These are phyloP conservation scores for Sciurus vulgaris DNA, from an alignment of 2,797 vertebrate species.

Conservation along the genomic window DNA sequence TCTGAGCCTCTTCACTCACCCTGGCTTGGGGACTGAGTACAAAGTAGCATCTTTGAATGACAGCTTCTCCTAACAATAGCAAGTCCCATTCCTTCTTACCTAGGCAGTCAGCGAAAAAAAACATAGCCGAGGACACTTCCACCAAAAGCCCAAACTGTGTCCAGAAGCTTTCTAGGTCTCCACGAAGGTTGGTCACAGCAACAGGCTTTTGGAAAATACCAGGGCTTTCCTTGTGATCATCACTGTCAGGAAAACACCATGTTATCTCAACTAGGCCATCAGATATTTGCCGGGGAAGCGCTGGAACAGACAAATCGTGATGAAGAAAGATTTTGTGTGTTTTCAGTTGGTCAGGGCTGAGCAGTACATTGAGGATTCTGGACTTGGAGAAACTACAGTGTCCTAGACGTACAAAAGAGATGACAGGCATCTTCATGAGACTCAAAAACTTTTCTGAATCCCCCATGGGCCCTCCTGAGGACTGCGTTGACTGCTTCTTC, in stretches of 20 bases:
- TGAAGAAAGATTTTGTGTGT: constrained; percentile 89
- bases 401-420: constrained; percentile 85
- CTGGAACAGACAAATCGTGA: constrained; percentile 84
- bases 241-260: constrained; percentile 88
- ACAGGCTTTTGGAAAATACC: constrained; percentile 87
- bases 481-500: constrained; percentile 82
- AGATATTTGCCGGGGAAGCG: constrained; percentile 83
- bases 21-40: constrained; percentile 70
- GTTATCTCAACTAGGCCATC: constrained; percentile 90
- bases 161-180: constrained; percentile 87
- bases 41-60: constrained; percentile 79
- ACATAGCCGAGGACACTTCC: constrained; percentile 89
- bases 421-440: constrained; percentile 82
- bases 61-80: constrained; percentile 67
- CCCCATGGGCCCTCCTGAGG: constrained; percentile 7
- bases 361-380: constrained; percentile 88
- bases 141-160: constrained; percentile 88
- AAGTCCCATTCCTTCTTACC: constrained; percentile 85
- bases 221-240: constrained; percentile 70
- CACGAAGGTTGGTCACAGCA: constrained; percentile 89
- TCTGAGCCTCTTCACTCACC: constrained; percentile 68
- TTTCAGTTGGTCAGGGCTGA: constrained; percentile 83
- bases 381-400: constrained; percentile 89
- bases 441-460: constrained; percentile 85
- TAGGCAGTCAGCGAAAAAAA: constrained; percentile 90